Base-by-base conservation (phyloP, 1,140 invertebrate species). In the Pseudomyrmex flavicornis region DNA sequence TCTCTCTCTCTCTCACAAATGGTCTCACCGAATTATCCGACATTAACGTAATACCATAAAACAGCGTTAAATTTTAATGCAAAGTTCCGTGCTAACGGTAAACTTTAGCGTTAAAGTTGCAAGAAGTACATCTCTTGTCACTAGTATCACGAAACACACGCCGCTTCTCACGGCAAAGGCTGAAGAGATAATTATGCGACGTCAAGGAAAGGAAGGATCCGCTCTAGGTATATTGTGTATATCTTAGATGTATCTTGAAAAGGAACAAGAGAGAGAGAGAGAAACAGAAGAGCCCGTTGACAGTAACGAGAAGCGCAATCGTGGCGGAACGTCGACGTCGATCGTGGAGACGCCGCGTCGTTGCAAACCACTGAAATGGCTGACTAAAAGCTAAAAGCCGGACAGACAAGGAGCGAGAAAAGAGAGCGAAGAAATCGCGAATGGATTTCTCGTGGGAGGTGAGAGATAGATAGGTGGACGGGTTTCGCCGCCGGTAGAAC, bases 371-470 rank as follows among this genome's bases (percentile, higher is more conserved):
- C 44, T 72, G 73, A 88, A 88, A 87, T 84, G 82, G 85, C 77
- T 63, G 17, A 69, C 83, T 88, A 85, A 88, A 88, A 88, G 87
- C 87, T 88, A 88, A 88, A 88, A 88, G 87, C 87, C 86, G 87
- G 87, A 88, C 83, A 84, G 56, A 74, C 63, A 73, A 83, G 76
- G 5, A 73, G 77, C 44, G 62, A 58, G 70, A 70, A 63, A 61
- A 73, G 79, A 46, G 20, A n/a, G 22, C 61, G 17, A 54, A 72
- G 48, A 61, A 48, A 77, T 77, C 54, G 61, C 20, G 77, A 65
- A 35, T 26, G 48, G 56, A 50, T 77, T 77, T 77, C 74, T 77
- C 74, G 48, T 68, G 17, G 76, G 46, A 75, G 26, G 74, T 26
- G 20, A 66, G 20, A 69, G 61, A 75, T 17, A 80, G 54, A 77